These are phyloP conservation scores for Choristoneura rosaceana DNA, from an alignment of 2,888 invertebrate species.

Conservation along the genomic window DNA sequence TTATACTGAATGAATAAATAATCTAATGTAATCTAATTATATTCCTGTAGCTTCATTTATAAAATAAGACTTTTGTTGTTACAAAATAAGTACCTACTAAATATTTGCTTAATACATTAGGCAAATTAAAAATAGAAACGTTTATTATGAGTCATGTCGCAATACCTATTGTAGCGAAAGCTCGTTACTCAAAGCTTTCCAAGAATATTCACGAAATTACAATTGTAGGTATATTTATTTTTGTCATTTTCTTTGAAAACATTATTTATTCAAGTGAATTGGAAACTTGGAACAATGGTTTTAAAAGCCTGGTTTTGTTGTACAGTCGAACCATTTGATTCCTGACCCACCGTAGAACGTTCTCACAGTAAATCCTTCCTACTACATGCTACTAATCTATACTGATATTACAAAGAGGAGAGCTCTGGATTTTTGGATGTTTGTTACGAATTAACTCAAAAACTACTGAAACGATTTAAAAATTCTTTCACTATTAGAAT, in stretches of 20 bases:
- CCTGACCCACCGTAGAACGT: no score
- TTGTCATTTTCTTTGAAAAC: not conserved
- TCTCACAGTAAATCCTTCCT: no score
- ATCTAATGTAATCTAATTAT: no score
- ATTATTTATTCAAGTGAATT: not conserved
- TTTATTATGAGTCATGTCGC: constrained; percentile 23
- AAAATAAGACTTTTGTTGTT: not conserved
- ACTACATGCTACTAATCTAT: no score
- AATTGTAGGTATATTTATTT: constrained; percentile 11
- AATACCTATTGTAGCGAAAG: constrained; percentile 33
- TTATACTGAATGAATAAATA: no score
- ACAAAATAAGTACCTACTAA: not conserved
- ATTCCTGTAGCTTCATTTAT: not conserved
- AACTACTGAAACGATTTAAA: no score
- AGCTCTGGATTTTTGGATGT: no score
- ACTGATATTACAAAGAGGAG: no score
- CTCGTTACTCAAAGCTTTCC: constrained; percentile 31
- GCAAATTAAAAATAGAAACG: constrained; percentile 29
- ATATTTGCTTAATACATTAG: constrained; percentile 23
- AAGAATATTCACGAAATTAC: constrained; percentile 20
- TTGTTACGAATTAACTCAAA: no score
- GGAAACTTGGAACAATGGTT: not conserved
- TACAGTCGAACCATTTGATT: no score
- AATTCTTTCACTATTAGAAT: no score
- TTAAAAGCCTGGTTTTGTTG: no score